Conservation (phyloP, 2,888 invertebrate species). For the Encarsia formosa region DNA sequence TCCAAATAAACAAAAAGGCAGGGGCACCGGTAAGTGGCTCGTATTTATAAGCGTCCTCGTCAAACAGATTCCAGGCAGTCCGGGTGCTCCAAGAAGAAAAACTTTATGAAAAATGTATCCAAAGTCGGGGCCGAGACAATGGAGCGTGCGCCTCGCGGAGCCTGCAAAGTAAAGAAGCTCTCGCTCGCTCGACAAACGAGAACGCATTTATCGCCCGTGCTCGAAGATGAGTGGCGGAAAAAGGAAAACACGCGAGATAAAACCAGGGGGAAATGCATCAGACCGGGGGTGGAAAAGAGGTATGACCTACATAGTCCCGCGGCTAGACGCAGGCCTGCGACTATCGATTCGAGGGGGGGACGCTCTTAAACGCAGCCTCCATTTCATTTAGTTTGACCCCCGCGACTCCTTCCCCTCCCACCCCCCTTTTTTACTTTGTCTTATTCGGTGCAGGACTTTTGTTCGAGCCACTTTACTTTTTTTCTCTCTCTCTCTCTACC, state of each 20-base stretch:
- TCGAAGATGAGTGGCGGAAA: background rate
- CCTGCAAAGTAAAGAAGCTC: background rate
- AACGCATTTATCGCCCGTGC: constrained; percentile 5
- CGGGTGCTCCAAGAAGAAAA: too few relatives aligned
- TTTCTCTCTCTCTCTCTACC: background rate
- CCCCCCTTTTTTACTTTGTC: background rate
- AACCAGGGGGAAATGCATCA: background rate
- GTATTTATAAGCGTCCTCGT: too few relatives aligned
- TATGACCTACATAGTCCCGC: constrained; percentile 44
- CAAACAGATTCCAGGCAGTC: background rate
- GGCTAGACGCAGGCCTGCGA: constrained; percentile 37
- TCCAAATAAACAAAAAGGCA: too few relatives aligned
- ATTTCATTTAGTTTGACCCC: constrained; percentile 44
- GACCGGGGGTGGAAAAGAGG: constrained; percentile 30
- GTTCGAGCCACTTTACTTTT: too few relatives aligned
- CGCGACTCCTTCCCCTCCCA: constrained; percentile 18
- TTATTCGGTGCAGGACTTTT: too few relatives aligned
- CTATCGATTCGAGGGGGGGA: constrained; percentile 44
- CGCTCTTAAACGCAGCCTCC: constrained; percentile 47
- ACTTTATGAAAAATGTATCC: background rate
- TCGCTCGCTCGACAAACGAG: background rate
- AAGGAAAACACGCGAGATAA: constrained; percentile 1
- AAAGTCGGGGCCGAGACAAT: background rate
- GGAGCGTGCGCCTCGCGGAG: background rate
- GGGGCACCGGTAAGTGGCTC: too few relatives aligned